phyloP scores from a whole-genome alignment of 2,113 vertebrate species.

The Paradoxurus hermaphroditus region DNA sequence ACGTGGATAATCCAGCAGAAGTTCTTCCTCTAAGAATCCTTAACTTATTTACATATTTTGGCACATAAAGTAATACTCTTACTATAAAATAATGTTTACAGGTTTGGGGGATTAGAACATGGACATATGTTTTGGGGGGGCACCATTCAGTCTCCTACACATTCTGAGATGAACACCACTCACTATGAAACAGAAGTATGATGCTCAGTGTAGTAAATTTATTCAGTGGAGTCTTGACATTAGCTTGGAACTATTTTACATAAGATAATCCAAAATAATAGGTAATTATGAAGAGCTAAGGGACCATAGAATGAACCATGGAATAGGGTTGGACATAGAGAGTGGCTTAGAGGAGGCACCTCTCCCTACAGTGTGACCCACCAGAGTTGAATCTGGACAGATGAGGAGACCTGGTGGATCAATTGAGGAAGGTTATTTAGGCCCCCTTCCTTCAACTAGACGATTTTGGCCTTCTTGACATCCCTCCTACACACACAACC shows the following conservation, averaged over 20 bases:
- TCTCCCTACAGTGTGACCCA: not conserved
- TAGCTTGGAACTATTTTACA: not conserved
- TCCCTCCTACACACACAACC: not conserved
- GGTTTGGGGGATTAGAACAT: not conserved
- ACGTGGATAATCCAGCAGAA: not conserved
- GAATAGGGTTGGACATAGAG: not conserved
- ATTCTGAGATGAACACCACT: not conserved
- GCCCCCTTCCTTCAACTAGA: not conserved
- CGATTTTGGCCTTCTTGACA: not conserved
- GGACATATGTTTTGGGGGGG: not conserved
- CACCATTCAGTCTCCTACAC: not conserved
- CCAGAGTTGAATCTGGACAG: not conserved
- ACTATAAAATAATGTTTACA: not conserved
- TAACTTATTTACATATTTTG: not conserved
- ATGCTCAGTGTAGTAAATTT: not conserved
- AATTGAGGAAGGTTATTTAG: not conserved
- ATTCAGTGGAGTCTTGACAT: not conserved
- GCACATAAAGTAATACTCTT: not conserved
- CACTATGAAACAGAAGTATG: not conserved
- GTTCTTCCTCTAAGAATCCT: not conserved
- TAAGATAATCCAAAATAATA: not conserved
- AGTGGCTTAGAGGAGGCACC: not conserved
- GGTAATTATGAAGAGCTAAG: not conserved
- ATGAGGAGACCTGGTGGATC: not conserved
- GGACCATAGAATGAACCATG: not conserved